phyloP scores from a whole-genome alignment of 2,113 vertebrate species.

The Gymnogyps californianus region DNA sequence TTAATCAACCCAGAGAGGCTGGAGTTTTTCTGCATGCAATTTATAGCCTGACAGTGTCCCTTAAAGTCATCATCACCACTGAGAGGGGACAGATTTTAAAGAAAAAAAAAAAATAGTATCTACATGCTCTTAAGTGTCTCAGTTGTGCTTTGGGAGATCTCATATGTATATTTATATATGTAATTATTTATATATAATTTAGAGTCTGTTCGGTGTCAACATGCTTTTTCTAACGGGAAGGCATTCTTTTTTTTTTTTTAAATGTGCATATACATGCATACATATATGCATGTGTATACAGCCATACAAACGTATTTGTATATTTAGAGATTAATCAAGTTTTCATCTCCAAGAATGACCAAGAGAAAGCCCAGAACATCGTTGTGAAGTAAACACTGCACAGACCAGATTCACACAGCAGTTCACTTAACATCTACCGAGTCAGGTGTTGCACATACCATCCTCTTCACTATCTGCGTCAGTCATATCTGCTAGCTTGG shows the following conservation, averaged over 20 bases:
- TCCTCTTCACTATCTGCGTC: constrained; percentile 87
- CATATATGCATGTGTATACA: background rate
- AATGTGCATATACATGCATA: background rate
- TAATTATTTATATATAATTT: background rate
- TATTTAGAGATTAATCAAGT: background rate
- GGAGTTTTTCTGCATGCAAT: background rate
- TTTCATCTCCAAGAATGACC: background rate
- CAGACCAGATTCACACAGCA: constrained; percentile 16
- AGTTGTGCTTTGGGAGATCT: background rate
- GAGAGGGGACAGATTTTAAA: background rate
- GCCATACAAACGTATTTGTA: background rate
- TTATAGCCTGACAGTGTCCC: background rate
- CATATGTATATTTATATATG: background rate
- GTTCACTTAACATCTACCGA: constrained; percentile 26
- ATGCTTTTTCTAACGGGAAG: background rate
- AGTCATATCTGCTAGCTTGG: constrained; percentile 69
- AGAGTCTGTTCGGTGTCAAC: background rate
- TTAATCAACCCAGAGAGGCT: background rate
- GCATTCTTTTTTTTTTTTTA: background rate
- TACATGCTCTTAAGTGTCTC: background rate
- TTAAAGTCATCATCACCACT: background rate
- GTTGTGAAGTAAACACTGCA: background rate
- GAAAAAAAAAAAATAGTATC: background rate
- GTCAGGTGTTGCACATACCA: constrained; percentile 79
- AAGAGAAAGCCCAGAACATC: background rate